phyloP scores from a whole-genome alignment of 1,140 invertebrate genomes.

The Lineus longissimus region DNA sequence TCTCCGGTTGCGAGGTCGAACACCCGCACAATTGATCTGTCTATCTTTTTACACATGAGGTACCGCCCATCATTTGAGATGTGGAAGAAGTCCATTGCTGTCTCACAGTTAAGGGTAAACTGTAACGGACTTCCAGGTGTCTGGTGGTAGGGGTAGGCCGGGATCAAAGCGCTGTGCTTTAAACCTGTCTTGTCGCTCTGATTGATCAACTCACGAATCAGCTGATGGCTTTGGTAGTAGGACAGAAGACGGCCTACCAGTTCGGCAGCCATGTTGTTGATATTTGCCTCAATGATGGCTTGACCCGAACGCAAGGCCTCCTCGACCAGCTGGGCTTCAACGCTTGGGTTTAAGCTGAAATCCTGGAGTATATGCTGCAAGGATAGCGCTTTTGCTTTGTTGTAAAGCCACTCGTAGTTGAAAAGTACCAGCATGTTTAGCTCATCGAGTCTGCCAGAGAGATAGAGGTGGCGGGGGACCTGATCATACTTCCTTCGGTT shows the following conservation, averaged over 20 bases:
- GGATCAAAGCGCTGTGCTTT: constrained; percentile 40
- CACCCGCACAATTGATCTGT: constrained; percentile 29
- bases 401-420: constrained; percentile 50
- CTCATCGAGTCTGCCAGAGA: constrained; percentile 35
- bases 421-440: constrained; percentile 42
- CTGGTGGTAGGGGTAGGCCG: constrained; percentile 42
- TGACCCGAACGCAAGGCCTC: constrained; percentile 34
- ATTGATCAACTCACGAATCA: constrained; percentile 40
- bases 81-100: constrained; percentile 24
- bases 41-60: constrained; percentile 33
- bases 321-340: constrained; percentile 37
- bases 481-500: constrained; percentile 47
- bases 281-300: constrained; percentile 31
- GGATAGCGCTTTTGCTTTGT: constrained; percentile 44
- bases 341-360: constrained; percentile 37
- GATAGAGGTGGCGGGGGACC: constrained; percentile 40
- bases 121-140: constrained; percentile 46
- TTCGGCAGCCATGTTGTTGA: constrained; percentile 41
- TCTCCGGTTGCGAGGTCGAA: constrained; percentile 42
- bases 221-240: constrained; percentile 37
- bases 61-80: constrained; percentile 28
- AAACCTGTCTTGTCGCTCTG: constrained; percentile 42
- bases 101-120: constrained; percentile 29
- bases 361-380: constrained; percentile 42
- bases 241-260: constrained; percentile 39